Conservation (phyloP, 2,113 vertebrate genomes). For the Cranoglanis bouderius region DNA sequence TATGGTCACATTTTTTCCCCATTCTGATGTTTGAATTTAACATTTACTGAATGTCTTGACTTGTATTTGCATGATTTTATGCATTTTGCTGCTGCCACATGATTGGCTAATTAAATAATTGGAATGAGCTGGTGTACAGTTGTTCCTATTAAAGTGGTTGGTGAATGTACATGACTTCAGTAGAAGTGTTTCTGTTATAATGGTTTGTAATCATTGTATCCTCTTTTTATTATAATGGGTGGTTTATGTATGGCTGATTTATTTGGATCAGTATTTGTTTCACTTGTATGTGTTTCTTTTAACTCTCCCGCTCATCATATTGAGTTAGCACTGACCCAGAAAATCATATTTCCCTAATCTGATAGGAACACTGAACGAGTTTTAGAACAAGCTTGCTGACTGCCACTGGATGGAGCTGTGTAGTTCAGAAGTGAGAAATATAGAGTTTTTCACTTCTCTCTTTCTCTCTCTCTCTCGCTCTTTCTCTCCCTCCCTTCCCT, state of each 20-base stretch:
- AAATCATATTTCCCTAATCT: background rate
- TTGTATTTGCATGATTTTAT: background rate
- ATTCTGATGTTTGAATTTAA: background rate
- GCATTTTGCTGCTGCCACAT: background rate
- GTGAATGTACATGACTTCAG: background rate
- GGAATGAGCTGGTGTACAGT: background rate
- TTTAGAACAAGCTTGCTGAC: too few relatives aligned
- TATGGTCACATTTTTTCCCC: background rate
- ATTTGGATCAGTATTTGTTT: background rate
- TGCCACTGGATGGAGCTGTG: constrained; percentile 54
- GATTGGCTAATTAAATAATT: background rate
- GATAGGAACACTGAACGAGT: background rate
- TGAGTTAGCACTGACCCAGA: background rate
- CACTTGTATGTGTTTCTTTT: background rate
- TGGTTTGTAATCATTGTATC: background rate
- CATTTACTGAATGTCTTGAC: background rate
- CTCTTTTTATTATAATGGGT: background rate
- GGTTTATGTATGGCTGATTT: background rate
- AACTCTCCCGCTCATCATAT: background rate
- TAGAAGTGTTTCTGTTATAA: background rate
- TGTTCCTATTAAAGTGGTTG: background rate
- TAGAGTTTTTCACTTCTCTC: background rate
- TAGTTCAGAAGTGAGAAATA: constrained; percentile 24
- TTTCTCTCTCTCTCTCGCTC: background rate
- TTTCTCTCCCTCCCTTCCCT: background rate